Evolutionary conservation across 1,140 invertebrate genomes (phyloP).

Genomic region (Drosophila athabasca): DNA sequence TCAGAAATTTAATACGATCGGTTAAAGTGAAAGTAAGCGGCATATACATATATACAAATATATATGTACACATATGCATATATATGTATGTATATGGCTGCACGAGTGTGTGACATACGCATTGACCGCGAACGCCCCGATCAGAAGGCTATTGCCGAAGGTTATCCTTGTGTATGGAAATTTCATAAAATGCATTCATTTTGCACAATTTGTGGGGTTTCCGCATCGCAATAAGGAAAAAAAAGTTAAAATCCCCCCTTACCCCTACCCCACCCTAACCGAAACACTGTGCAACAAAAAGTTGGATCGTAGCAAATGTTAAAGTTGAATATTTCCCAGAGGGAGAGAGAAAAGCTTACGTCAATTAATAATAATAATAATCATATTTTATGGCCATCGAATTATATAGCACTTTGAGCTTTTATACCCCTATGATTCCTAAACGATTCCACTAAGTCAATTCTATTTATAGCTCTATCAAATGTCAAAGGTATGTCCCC

Average conservation of each 20-base stretch:
- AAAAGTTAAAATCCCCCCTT: background rate
- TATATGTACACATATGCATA: constrained; percentile 4
- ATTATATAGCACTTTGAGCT: constrained; percentile 46
- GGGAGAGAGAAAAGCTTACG: constrained; percentile 25
- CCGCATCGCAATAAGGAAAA: constrained; percentile 59
- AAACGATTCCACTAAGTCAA: constrained; percentile 24
- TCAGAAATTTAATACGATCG: constrained; percentile 79
- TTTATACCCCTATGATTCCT: constrained; percentile 33
- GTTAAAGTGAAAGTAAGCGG: constrained; percentile 76
- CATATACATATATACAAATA: background rate
- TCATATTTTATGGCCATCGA: constrained; percentile 48
- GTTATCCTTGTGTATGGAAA: constrained; percentile 80
- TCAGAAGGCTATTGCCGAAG: constrained; percentile 74
- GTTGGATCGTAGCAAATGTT: constrained; percentile 19
- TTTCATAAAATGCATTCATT: constrained; percentile 76
- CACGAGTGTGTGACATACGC: constrained; percentile 37
- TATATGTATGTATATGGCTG: background rate
- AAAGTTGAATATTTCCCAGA: constrained; percentile 23
- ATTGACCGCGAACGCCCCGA: constrained; percentile 72
- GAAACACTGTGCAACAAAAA: constrained; percentile 32
- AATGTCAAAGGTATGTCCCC: constrained; percentile 32
- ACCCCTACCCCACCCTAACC: constrained; percentile 1
- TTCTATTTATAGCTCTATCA: constrained; percentile 42
- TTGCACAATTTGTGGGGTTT: constrained; percentile 73
- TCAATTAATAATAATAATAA: constrained; percentile 49